Evolutionary conservation across 2,888 invertebrate genomes (phyloP).

Genomic region (Taenaris catops): DNA sequence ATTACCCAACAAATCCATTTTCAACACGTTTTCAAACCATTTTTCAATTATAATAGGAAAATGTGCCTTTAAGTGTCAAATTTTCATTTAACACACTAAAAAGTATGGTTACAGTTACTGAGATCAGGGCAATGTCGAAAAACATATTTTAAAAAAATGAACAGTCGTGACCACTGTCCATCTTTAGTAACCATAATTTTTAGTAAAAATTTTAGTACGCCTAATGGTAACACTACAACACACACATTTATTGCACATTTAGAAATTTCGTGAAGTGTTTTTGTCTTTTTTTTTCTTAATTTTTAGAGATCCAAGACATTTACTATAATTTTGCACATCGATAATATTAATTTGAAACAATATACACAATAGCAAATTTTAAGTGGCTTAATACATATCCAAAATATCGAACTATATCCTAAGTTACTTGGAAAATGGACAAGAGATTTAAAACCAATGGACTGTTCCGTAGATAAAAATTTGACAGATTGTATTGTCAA

Average conservation of each 20-base stretch:
- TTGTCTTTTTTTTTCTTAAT: constrained; percentile 74
- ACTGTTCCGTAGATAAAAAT: constrained; percentile 49
- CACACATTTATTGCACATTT: constrained; percentile 81
- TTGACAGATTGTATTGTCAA: constrained; percentile 30
- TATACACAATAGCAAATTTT: constrained; percentile 74
- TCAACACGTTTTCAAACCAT: constrained; percentile 78
- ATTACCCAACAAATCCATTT: constrained; percentile 81
- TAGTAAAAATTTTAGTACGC: constrained; percentile 63
- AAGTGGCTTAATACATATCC: constrained; percentile 76
- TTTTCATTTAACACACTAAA: constrained; percentile 65
- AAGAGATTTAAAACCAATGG: constrained; percentile 65
- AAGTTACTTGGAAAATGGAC: constrained; percentile 76
- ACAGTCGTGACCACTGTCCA: constrained; percentile 25
- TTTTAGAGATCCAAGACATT: constrained; percentile 80
- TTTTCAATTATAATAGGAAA: constrained; percentile 76
- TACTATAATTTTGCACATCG: constrained; percentile 79
- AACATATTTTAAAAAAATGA: constrained; percentile 29
- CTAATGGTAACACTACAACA: constrained; percentile 80
- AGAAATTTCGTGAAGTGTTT: constrained; percentile 79
- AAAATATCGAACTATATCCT: constrained; percentile 75
- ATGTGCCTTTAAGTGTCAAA: constrained; percentile 79
- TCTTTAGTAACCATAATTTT: constrained; percentile 41
- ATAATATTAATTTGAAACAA: constrained; percentile 66
- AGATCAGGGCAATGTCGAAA: constrained; percentile 54
- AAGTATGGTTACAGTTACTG: constrained; percentile 59